Evolutionary conservation across 2,888 invertebrate species (phyloP).

Genomic region (Ennomos erosarius): DNA sequence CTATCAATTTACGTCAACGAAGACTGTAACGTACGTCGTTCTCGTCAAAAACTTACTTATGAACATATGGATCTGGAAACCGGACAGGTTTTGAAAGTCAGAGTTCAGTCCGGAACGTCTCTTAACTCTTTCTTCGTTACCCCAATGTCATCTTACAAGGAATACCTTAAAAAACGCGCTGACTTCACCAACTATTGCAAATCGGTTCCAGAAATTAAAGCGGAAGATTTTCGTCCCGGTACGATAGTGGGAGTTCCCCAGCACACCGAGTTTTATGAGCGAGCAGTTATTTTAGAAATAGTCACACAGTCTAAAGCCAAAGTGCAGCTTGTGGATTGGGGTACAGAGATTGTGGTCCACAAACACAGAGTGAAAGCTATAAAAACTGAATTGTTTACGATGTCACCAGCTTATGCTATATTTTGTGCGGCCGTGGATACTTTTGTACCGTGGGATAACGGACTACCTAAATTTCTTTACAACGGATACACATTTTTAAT

Average conservation of each 20-base stretch:
- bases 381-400: background rate
- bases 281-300: slow-evolving; percentile 12
- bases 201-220: background rate
- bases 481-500: slow-evolving; percentile 10
- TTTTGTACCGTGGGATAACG: slow-evolving; percentile 12
- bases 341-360: background rate
- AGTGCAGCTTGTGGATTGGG: slow-evolving; percentile 23
- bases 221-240: slow-evolving; percentile 2
- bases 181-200: slow-evolving; percentile 19
- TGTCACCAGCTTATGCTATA: slow-evolving; percentile 6
- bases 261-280: slow-evolving; percentile 2
- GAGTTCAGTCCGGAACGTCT: slow-evolving; percentile 16
- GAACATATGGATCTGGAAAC: slow-evolving; percentile 5
- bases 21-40: slow-evolving; percentile 1
- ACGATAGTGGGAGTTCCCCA: slow-evolving; percentile 3
- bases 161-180: slow-evolving; percentile 6
- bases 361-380: slow-evolving; percentile 7
- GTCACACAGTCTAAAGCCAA: background rate
- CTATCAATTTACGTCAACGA: background rate
- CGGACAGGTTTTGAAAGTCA: slow-evolving; percentile 3
- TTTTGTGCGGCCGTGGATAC: slow-evolving; percentile 10
- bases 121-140: slow-evolving; percentile 13
- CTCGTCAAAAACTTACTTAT: background rate
- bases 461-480: slow-evolving; percentile 9
- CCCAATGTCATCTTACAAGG: slow-evolving; percentile 2